Conservation (phyloP, 2,888 invertebrate species). For the Salticus scenicus region DNA sequence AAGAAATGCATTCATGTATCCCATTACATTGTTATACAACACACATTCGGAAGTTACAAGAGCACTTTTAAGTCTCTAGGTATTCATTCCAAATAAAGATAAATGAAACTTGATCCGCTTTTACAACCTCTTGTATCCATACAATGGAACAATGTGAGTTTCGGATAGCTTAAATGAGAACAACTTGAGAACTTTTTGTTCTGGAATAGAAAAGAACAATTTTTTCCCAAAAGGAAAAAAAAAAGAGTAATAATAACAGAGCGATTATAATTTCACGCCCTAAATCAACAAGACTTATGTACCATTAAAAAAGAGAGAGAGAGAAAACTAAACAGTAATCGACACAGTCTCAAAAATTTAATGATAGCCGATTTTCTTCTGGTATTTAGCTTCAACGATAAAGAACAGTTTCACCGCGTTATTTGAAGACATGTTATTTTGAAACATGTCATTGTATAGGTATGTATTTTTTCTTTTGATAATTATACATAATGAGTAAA, state of each 20-base stretch:
- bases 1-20: background rate
- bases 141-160: constrained; percentile 6
- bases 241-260: too few species aligned
- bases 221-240: too few species aligned
- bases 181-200: background rate
- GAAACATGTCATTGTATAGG: too few species aligned
- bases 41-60: background rate
- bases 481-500: too few species aligned
- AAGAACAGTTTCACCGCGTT: too few species aligned
- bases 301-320: background rate
- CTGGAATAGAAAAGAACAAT: background rate
- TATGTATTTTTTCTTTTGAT: too few species aligned
- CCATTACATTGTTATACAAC: background rate
- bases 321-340: too few species aligned
- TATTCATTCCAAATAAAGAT: constrained; percentile 12
- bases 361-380: too few species aligned
- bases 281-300: too few species aligned
- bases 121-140: constrained; percentile 4
- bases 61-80: background rate
- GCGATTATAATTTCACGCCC: background rate
- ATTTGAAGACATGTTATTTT: too few species aligned
- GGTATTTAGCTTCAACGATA: too few species aligned
- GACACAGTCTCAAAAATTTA: too few species aligned
- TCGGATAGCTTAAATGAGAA: background rate
- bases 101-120: background rate